Conservation (phyloP, 2,113 vertebrate species). For the Plestiodon gilberti region DNA sequence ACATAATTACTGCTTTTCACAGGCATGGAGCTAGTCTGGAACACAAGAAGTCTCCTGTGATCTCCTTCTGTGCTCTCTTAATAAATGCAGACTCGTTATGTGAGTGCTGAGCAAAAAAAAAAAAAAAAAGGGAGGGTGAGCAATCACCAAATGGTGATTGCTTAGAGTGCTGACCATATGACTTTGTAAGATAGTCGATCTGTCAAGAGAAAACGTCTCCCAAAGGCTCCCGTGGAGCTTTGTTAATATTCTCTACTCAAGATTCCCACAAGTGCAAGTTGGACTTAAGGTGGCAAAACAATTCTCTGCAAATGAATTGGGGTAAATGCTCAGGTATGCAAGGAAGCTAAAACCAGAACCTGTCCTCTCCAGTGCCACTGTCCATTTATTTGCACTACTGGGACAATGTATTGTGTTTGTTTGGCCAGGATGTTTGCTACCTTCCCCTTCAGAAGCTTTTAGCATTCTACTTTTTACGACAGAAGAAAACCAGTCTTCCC, state of each 20-base stretch:
- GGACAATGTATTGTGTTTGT: background rate
- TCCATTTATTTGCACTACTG: background rate
- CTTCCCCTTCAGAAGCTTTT: background rate
- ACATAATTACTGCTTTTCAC: conserved; percentile 60
- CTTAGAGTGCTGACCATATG: conserved; percentile 16
- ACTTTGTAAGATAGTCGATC: conserved; percentile 35
- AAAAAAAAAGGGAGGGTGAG: background rate
- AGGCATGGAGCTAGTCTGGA: conserved; percentile 4
- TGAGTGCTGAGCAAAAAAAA: background rate
- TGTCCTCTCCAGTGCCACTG: conserved; percentile 9
- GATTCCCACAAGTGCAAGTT: background rate
- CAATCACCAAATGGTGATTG: conserved; percentile 34
- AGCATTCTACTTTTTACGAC: background rate
- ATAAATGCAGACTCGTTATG: conserved; percentile 26
- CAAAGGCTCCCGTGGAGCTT: conserved; percentile 30
- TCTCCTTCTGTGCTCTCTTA: conserved; percentile 10
- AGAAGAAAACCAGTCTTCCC: background rate
- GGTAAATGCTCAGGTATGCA: background rate
- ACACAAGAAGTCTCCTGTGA: conserved; percentile 19
- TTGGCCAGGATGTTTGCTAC: background rate
- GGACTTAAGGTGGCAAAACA: background rate
- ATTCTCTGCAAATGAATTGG: background rate
- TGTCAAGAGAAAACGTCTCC: background rate
- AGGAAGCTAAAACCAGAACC: background rate
- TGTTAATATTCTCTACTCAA: background rate